Percentiles rank a stretch among this genome's conserved stretches.
These are phyloP conservation scores for Ornithoptera alexandrae DNA, from an alignment of 2,888 invertebrate genomes.

Conservation along the genomic window DNA sequence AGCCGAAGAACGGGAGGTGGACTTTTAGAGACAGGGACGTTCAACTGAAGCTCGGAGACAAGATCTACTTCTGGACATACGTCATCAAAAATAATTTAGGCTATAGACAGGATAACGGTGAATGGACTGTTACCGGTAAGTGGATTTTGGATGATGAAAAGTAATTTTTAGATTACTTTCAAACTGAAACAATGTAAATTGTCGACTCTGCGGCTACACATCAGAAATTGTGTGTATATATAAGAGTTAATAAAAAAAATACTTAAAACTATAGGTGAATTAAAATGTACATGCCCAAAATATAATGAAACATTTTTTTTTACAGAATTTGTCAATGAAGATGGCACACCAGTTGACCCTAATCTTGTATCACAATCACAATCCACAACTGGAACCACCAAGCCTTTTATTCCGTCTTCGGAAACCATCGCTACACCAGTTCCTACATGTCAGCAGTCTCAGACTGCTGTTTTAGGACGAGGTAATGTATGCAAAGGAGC, in stretches of 20 bases:
- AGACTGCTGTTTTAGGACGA: slow-evolving; percentile 50
- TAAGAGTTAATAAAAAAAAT: no score
- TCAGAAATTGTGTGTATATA: no score
- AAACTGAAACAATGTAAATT: no score
- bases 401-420: slow-evolving; percentile 18
- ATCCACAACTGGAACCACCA: not conserved
- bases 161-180: not conserved
- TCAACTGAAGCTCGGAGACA: slow-evolving; percentile 82
- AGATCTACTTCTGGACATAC: slow-evolving; percentile 87
- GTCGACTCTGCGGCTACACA: no score
- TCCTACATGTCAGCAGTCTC: slow-evolving; percentile 46
- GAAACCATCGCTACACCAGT: slow-evolving; percentile 29
- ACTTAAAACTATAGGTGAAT: no score
- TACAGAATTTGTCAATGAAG: slow-evolving; percentile 63
- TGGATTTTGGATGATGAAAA: not conserved
- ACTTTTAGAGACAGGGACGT: slow-evolving; percentile 82
- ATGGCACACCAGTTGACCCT: slow-evolving; percentile 47
- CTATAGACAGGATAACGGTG: slow-evolving; percentile 82
- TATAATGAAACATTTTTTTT: slow-evolving; percentile 14
- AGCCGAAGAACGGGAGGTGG: slow-evolving; percentile 83
- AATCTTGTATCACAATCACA: slow-evolving; percentile 6
- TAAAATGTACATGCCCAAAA: no score
- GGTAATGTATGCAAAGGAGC: slow-evolving; percentile 69
- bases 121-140: slow-evolving; percentile 77
- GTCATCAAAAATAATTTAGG: slow-evolving; percentile 85